Percentiles rank a stretch among this genome's conserved stretches.
These are phyloP conservation scores for Crotalus helleri DNA, from an alignment of 2,113 vertebrate species.

Conservation along the genomic window DNA sequence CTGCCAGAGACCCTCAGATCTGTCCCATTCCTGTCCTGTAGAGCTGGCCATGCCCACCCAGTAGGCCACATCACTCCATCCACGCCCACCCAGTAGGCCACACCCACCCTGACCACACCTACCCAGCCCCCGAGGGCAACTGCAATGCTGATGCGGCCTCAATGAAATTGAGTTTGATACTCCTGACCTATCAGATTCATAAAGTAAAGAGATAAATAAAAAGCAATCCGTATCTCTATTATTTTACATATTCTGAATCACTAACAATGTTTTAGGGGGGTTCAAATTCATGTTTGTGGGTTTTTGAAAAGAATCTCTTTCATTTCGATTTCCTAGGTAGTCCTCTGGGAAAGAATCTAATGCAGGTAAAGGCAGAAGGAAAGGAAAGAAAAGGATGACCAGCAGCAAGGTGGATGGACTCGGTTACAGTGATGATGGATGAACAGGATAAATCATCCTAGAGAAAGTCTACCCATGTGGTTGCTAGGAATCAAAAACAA, in stretches of 20 bases:
- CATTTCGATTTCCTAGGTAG: too few relatives aligned
- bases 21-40: too few relatives aligned
- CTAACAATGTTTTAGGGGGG: background rate
- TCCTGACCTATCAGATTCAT: background rate
- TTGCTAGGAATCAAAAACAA: background rate
- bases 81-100: too few relatives aligned
- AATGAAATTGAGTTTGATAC: too few relatives aligned
- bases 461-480: background rate
- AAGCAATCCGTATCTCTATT: background rate
- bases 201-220: background rate
- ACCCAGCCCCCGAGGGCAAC: too few relatives aligned
- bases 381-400: background rate
- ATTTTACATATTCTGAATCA: background rate
- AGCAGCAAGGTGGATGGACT: background rate
- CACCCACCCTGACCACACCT: too few relatives aligned
- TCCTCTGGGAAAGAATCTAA: background rate
- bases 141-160: too few relatives aligned
- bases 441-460: background rate
- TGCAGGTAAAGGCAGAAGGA: background rate
- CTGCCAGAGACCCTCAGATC: too few relatives aligned
- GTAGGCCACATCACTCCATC: too few relatives aligned
- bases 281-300: background rate
- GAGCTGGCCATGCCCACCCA: too few relatives aligned
- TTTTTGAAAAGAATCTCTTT: background rate
- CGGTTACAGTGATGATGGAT: background rate